Evolutionary conservation across 2,113 vertebrate species (phyloP).

Genomic region (Anolis carolinensis): DNA sequence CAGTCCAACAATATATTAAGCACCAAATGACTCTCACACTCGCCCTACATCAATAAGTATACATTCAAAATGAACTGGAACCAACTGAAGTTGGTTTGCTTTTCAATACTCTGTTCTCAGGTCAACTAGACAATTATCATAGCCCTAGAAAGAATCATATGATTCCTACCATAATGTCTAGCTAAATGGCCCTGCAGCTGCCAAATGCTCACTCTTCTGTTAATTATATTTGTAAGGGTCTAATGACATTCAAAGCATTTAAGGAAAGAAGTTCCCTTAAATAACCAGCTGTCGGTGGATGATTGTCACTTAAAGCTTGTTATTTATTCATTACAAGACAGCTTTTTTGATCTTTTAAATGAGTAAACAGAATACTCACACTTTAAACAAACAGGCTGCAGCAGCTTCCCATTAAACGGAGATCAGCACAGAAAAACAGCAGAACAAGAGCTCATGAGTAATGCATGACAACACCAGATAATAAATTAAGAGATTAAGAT

Average conservation of each 20-base stretch:
- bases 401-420: conserved; percentile 9
- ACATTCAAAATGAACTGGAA: neutral
- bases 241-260: neutral
- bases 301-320: neutral
- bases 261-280: neutral
- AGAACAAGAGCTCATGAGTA: neutral
- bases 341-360: conserved; percentile 8
- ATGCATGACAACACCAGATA: neutral
- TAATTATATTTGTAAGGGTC: conserved; percentile 8
- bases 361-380: neutral
- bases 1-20: no score
- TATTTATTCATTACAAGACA: conserved; percentile 20
- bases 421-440: neutral
- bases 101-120: neutral
- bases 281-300: neutral
- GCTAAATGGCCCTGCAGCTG: neutral
- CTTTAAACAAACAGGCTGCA: neutral
- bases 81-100: neutral
- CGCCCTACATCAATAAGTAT: no score
- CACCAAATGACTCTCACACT: no score
- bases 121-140: neutral
- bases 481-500: neutral
- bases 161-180: conserved; percentile 1
- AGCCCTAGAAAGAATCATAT: neutral
- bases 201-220: neutral